Conservation (phyloP, 2,113 vertebrate species). For the Tupaia tana region DNA sequence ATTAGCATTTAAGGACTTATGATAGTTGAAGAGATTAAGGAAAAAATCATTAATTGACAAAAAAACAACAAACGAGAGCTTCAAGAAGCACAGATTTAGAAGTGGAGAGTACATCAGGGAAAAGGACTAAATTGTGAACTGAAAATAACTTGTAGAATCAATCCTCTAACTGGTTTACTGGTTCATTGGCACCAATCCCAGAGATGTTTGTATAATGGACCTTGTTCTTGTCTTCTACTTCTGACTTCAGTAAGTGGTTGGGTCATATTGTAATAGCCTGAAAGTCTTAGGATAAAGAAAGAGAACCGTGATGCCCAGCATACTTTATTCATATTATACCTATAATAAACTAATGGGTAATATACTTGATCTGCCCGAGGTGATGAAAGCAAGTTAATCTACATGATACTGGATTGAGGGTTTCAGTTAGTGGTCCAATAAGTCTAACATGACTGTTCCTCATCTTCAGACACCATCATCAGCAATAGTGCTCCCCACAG, state of each 20-base stretch:
- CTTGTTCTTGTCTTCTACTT: background rate
- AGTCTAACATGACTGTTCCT: background rate
- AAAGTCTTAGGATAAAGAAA: background rate
- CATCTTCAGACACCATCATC: background rate
- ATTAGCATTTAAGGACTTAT: background rate
- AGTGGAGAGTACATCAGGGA: background rate
- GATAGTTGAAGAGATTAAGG: background rate
- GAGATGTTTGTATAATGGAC: background rate
- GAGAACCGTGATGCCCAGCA: too few species aligned
- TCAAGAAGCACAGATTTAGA: background rate
- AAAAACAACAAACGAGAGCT: background rate
- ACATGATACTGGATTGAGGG: background rate
- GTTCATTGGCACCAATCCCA: background rate
- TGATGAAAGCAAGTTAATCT: background rate
- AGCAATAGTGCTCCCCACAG: background rate
- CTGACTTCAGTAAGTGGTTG: slow-evolving; percentile 5
- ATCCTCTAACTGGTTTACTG: background rate
- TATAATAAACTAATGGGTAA: background rate
- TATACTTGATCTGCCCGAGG: background rate
- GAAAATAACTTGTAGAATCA: background rate
- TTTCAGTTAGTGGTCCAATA: background rate
- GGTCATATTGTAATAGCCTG: background rate
- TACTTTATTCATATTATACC: background rate
- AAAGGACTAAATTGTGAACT: background rate
- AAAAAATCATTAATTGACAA: background rate